These are phyloP conservation scores for Mythimna ferrago DNA, from an alignment of 2,888 invertebrate genomes.

Conservation along the genomic window DNA sequence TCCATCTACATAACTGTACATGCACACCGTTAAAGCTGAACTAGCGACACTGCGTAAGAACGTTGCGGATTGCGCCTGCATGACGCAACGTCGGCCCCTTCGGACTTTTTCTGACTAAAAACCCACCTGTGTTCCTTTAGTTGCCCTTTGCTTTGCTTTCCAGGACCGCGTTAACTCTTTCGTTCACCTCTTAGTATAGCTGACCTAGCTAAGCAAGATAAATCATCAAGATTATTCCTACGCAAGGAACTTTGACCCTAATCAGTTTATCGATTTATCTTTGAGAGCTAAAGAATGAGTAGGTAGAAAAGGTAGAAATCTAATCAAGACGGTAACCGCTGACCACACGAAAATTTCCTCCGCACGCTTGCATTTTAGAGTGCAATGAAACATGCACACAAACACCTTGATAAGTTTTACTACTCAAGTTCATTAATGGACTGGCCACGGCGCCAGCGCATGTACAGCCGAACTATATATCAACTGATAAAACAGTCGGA, in stretches of 20 bases:
- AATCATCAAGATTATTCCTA: not conserved
- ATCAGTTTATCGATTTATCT: not conserved
- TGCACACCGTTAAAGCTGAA: no score
- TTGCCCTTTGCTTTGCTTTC: no score
- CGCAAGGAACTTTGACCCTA: not conserved
- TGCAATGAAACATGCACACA: not conserved
- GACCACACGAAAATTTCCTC: not conserved
- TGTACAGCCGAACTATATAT: slow-evolving; percentile 13
- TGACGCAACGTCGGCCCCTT: no score
- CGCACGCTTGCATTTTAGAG: not conserved
- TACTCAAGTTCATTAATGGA: slow-evolving; percentile 33
- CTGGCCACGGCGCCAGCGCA: slow-evolving; percentile 22
- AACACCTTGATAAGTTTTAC: slow-evolving; percentile 17
- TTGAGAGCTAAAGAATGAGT: not conserved
- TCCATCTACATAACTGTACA: no score
- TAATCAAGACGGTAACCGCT: not conserved
- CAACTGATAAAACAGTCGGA: slow-evolving; percentile 44
- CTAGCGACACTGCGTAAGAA: no score
- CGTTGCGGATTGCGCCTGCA: no score
- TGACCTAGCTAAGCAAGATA: not conserved
- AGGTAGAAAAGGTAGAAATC: not conserved
- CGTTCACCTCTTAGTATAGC: not conserved
- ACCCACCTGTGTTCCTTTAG: no score
- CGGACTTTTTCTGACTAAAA: no score
- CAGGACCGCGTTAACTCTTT: no score